A percentile compares a stretch with the other conserved stretches of the same genome.
Evolutionary conservation across 2,113 vertebrate species (phyloP).

Genomic region (Martes martes): DNA sequence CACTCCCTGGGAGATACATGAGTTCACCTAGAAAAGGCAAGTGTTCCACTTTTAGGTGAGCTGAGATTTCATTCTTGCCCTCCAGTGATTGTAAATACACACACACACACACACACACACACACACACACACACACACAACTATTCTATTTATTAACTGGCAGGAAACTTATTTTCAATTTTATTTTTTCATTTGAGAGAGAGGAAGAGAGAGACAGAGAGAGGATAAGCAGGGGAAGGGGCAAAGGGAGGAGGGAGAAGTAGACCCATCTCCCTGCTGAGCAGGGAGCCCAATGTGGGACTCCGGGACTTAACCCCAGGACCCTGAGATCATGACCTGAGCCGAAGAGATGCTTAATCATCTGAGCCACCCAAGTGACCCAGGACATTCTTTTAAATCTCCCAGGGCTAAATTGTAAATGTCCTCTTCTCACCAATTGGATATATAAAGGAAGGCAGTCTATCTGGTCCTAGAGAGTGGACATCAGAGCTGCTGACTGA

Average conservation of each 20-base stretch:
- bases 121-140: neutral
- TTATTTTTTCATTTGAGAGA: too few relatives aligned
- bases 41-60: neutral
- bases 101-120: neutral
- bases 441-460: neutral
- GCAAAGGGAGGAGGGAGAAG: too few relatives aligned
- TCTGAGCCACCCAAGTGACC: too few relatives aligned
- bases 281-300: too few relatives aligned
- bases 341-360: too few relatives aligned
- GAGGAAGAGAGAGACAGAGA: too few relatives aligned
- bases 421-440: constrained; percentile 4
- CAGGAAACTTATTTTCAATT: neutral
- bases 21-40: constrained; percentile 23
- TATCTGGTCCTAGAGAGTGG: neutral
- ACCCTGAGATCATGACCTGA: too few relatives aligned
- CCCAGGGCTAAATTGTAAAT: constrained; percentile 33
- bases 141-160: constrained; percentile 41
- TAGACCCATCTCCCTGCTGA: too few relatives aligned
- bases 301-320: too few relatives aligned
- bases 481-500: neutral
- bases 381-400: neutral
- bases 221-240: too few relatives aligned
- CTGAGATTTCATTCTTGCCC: neutral
- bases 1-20: neutral
- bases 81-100: neutral